These are phyloP conservation scores for Echinarachnius parma DNA, from an alignment of 53 echinoderm and acorn worm genomes.

Conservation along the genomic window DNA sequence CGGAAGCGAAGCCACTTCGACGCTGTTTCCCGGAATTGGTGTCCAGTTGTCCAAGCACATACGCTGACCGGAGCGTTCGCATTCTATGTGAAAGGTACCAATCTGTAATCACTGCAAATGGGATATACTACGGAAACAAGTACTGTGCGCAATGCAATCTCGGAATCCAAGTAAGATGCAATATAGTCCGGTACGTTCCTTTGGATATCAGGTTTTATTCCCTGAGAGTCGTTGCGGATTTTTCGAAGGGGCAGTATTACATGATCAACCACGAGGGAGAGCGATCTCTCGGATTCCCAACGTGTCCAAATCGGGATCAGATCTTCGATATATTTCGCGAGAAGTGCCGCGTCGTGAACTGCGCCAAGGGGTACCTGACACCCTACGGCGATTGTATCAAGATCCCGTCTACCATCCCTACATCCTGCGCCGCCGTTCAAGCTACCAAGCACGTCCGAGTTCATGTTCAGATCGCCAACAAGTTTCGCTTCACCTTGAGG, in stretches of 20 bases:
- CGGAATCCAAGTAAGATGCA: conserved; percentile 20
- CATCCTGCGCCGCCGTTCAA: conserved; percentile 6
- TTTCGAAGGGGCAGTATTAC: conserved; percentile 37
- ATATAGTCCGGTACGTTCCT: conserved; percentile 22
- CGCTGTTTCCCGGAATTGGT: conserved; percentile 34
- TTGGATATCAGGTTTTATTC: conserved; percentile 31
- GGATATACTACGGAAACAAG: conserved; percentile 56
- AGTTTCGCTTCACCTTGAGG: conserved; percentile 13
- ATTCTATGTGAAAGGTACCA: conserved; percentile 22
- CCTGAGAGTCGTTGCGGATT: conserved; percentile 32
- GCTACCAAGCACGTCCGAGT: conserved; percentile 20
- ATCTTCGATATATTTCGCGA: conserved; percentile 44
- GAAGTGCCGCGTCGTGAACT: conserved; percentile 38
- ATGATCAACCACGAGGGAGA: conserved; percentile 40
- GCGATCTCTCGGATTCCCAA: conserved; percentile 35
- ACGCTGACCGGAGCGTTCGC: conserved; percentile 12
- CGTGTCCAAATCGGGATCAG: conserved; percentile 43
- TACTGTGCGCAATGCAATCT: conserved; percentile 60
- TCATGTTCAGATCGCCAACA: conserved; percentile 5
- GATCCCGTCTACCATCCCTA: conserved; percentile 39
- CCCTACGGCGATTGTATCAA: conserved; percentile 43
- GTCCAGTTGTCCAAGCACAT: conserved; percentile 18
- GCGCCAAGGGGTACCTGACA: conserved; percentile 36
- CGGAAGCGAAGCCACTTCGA: conserved; percentile 15
- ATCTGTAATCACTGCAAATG: conserved; percentile 25